Percentiles rank a stretch among this genome's conserved stretches.
Evolutionary conservation across 2,888 invertebrate species (phyloP).

Genomic region (Habroteleia sp.): DNA sequence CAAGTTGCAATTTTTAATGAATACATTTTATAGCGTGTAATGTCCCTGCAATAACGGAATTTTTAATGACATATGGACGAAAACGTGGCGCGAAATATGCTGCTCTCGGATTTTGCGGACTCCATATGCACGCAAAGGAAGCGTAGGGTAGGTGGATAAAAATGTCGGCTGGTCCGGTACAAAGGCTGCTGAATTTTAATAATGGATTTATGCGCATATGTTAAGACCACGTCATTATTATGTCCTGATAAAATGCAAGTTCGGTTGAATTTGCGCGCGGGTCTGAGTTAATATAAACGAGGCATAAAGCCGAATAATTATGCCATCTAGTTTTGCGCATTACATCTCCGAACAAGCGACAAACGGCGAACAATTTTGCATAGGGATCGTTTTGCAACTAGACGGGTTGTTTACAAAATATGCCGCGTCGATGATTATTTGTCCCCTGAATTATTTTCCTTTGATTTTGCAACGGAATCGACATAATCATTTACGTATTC

Average conservation of each 20-base stretch:
- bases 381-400: slow-evolving; percentile 12
- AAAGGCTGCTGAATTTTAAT: slow-evolving; percentile 78
- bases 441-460: slow-evolving; percentile 3
- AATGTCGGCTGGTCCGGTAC: slow-evolving; percentile 68
- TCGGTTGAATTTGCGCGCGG: slow-evolving; percentile 33
- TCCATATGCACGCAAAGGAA: slow-evolving; percentile 72
- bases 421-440: slow-evolving; percentile 15
- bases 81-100: slow-evolving; percentile 68
- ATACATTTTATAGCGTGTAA: slow-evolving; percentile 60
- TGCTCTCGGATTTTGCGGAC: slow-evolving; percentile 66
- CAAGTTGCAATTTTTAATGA: slow-evolving; percentile 58
- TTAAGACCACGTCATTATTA: slow-evolving; percentile 77
- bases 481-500: slow-evolving; percentile 11
- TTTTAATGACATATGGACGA: slow-evolving; percentile 74
- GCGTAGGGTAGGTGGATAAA: slow-evolving; percentile 65
- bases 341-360: slow-evolving; percentile 17
- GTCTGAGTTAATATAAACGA: slow-evolving; percentile 50
- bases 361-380: slow-evolving; percentile 17
- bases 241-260: slow-evolving; percentile 64
- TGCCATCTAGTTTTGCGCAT: slow-evolving; percentile 18
- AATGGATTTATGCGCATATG: slow-evolving; percentile 81
- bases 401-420: slow-evolving; percentile 41
- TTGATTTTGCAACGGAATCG: neutral
- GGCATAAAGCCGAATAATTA: slow-evolving; percentile 32
- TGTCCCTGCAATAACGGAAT: slow-evolving; percentile 68